A percentile compares a stretch with the other conserved stretches of the same genome.
Conservation (phyloP, 2,797 vertebrate species). For the Myotis findleyi region DNA sequence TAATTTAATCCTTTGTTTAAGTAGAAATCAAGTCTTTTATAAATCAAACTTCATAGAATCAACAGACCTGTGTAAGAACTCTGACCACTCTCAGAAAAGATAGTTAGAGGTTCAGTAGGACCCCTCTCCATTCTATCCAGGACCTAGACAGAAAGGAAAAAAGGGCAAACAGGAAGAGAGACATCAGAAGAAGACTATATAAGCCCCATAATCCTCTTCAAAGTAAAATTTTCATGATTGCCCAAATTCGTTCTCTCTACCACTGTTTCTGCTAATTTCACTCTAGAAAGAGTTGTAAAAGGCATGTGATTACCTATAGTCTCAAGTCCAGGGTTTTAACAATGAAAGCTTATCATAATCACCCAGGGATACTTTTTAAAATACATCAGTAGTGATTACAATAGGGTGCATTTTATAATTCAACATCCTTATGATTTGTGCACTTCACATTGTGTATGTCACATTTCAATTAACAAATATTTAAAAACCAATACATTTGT, state of each 20-base stretch:
- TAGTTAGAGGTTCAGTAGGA: slow-evolving; percentile 64
- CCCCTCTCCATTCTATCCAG: slow-evolving; percentile 78
- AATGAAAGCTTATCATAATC: slow-evolving; percentile 56
- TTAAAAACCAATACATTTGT: neutral
- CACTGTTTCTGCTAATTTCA: slow-evolving; percentile 52
- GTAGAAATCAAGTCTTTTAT: slow-evolving; percentile 52
- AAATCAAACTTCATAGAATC: slow-evolving; percentile 59
- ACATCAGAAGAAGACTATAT: slow-evolving; percentile 62
- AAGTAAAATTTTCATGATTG: slow-evolving; percentile 54
- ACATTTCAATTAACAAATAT: slow-evolving; percentile 41
- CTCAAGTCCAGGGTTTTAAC: slow-evolving; percentile 8
- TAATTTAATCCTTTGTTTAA: slow-evolving; percentile 52
- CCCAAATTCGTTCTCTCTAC: slow-evolving; percentile 49
- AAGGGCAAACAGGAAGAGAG: slow-evolving; percentile 69
- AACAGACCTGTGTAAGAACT: slow-evolving; percentile 79
- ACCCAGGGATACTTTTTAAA: slow-evolving; percentile 47
- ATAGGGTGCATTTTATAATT: slow-evolving; percentile 45
- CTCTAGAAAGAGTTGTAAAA: slow-evolving; percentile 56
- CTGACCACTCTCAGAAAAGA: slow-evolving; percentile 79
- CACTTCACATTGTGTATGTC: neutral
- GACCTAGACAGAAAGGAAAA: slow-evolving; percentile 75
- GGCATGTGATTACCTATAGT: neutral
- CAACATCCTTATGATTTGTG: slow-evolving; percentile 12
- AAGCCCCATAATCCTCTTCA: slow-evolving; percentile 42
- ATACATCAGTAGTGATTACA: slow-evolving; percentile 4